Evolutionary conservation across 2,888 invertebrate genomes (phyloP).

Genomic region (Hirtodrosophila trivittata): DNA sequence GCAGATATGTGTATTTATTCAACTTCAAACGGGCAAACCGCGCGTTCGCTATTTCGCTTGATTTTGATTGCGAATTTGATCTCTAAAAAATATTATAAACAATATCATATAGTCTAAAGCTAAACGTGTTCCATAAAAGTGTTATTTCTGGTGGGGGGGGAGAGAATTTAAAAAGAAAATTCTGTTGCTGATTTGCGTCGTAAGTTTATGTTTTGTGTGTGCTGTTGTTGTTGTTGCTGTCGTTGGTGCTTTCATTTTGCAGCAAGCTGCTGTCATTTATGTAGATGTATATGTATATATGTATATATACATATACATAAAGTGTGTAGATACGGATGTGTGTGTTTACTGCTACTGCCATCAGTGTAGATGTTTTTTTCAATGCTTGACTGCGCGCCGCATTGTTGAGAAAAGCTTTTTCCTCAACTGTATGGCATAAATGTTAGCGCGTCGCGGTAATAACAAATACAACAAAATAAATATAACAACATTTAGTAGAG

Average conservation of each 20-base stretch:
- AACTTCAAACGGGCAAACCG: conserved; percentile 77
- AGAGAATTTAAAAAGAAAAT: conserved; percentile 1
- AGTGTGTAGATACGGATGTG: conserved; percentile 13
- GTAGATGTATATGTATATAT: conserved; percentile 1
- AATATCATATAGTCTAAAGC: conserved; percentile 17
- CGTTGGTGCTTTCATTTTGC: conserved; percentile 72
- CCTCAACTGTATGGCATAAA: conserved; percentile 49
- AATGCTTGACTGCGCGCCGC: conserved; percentile 72
- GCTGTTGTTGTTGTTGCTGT: conserved; percentile 34
- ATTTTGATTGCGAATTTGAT: conserved; percentile 57
- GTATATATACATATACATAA: conserved; percentile 1
- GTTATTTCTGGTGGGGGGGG: conserved; percentile 2
- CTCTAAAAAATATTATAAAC: conserved; percentile 41
- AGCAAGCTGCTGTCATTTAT: conserved; percentile 52
- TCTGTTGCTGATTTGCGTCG: conserved; percentile 57
- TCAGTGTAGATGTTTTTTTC: conserved; percentile 33
- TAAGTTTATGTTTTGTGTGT: conserved; percentile 56
- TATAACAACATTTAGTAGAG: conserved; percentile 62
- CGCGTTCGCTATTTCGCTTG: conserved; percentile 65
- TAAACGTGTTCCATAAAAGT: conserved; percentile 27
- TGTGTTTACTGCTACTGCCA: conserved; percentile 48
- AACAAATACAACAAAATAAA: conserved; percentile 48
- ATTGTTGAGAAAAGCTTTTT: conserved; percentile 70
- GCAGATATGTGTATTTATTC: conserved; percentile 65
- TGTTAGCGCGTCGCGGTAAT: conserved; percentile 59